phyloP scores from a whole-genome alignment of 2,797 vertebrate genomes.

The Myotis myotis region DNA sequence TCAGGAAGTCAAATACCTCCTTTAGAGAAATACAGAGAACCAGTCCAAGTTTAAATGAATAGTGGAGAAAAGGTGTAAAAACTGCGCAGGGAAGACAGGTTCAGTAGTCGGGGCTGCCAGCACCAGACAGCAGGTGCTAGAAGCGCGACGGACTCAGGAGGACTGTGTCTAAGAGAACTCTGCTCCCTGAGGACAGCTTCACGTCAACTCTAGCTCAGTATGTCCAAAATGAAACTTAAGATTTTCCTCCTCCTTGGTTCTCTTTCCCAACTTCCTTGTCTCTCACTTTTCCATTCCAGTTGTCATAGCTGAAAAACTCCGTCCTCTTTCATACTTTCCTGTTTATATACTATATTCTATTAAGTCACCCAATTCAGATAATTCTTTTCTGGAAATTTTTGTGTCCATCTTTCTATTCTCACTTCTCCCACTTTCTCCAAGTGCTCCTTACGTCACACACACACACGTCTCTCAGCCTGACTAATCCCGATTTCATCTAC shows the following conservation, averaged over 20 bases:
- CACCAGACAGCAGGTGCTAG: not conserved
- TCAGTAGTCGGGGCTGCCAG: not conserved
- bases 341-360: not conserved
- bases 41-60: not conserved
- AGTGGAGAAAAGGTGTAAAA: not conserved
- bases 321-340: not conserved
- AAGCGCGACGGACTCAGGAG: not conserved
- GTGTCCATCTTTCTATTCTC: not conserved
- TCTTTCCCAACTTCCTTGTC: not conserved
- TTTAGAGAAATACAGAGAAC: not conserved
- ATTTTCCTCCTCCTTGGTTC: not conserved
- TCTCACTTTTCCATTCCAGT: not conserved
- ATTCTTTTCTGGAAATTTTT: not conserved
- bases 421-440: not conserved
- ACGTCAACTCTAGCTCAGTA: not conserved
- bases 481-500: not conserved
- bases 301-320: not conserved
- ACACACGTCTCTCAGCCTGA: not conserved
- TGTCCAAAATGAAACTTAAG: not conserved
- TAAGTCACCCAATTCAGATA: not conserved
- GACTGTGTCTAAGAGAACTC: not conserved
- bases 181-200: not conserved
- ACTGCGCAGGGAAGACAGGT: not conserved
- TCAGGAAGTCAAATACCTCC: not conserved
- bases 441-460: not conserved